Percentiles rank a stretch among this genome's conserved stretches.
Conservation (phyloP, 2,797 vertebrate genomes). For the Alca torda region DNA sequence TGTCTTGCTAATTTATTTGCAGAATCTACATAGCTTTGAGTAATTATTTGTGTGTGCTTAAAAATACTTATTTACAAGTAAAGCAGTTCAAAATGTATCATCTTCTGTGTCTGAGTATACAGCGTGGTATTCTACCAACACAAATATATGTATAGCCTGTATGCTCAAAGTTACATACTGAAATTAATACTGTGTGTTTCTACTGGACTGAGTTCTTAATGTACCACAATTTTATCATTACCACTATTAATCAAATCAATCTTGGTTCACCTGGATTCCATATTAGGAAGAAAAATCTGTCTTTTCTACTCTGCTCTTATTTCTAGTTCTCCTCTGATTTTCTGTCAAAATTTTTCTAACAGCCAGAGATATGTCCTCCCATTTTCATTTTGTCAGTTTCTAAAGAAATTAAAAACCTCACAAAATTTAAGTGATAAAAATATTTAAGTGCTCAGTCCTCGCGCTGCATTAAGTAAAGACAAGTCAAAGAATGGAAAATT, state of each 20-base stretch:
- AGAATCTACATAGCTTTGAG: not conserved
- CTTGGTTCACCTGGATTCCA: not conserved
- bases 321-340: not conserved
- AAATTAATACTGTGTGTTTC: slow-evolving; percentile 19
- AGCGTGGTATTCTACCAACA: not conserved
- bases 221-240: slow-evolving; percentile 4
- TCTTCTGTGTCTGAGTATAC: not conserved
- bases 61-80: not conserved
- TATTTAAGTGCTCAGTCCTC: not conserved
- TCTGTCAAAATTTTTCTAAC: not conserved
- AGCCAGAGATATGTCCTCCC: not conserved
- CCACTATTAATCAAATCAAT: slow-evolving; percentile 20
- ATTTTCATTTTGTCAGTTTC: not conserved
- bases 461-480: not conserved
- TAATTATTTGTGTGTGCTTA: not conserved
- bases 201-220: slow-evolving; percentile 25
- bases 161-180: not conserved
- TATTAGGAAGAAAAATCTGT: not conserved
- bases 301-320: not conserved
- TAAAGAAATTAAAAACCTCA: not conserved
- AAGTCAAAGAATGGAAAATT: not conserved
- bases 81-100: not conserved
- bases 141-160: not conserved
- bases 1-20: not conserved
- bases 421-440: not conserved